A percentile compares a stretch with the other conserved stretches of the same genome.
Evolutionary conservation across 2,888 invertebrate genomes (phyloP).

Genomic region (Caenorhabditis sp.): DNA sequence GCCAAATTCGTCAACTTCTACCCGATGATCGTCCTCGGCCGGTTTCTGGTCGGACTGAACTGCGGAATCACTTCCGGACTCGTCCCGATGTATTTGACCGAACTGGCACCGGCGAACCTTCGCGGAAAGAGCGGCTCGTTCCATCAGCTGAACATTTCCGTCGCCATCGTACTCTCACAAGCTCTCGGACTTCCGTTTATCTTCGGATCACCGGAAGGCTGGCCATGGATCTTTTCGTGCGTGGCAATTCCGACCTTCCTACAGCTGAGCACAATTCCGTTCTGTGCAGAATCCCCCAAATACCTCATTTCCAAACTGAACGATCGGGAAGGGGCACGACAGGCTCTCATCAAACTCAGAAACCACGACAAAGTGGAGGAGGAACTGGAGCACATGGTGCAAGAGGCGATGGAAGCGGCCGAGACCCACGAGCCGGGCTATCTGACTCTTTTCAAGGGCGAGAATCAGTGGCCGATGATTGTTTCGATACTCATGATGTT

Average conservation of each 20-base stretch:
- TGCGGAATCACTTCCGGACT: slow-evolving; percentile 85
- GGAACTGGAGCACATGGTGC: slow-evolving; percentile 45
- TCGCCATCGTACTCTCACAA: slow-evolving; percentile 87
- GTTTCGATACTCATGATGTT: slow-evolving; percentile 89
- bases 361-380: slow-evolving; percentile 36
- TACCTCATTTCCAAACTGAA: slow-evolving; percentile 79
- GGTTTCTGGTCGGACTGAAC: slow-evolving; percentile 83
- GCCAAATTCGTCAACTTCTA: slow-evolving; percentile 82
- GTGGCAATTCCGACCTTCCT: slow-evolving; percentile 86
- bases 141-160: slow-evolving; percentile 91
- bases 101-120: slow-evolving; percentile 88
- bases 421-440: slow-evolving; percentile 30
- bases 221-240: slow-evolving; percentile 85
- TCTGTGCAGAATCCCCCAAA: slow-evolving; percentile 90
- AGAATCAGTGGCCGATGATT: slow-evolving; percentile 86
- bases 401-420: slow-evolving; percentile 16
- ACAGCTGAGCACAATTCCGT: slow-evolving; percentile 85
- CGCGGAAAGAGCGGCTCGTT: slow-evolving; percentile 90
- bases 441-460: slow-evolving; percentile 62
- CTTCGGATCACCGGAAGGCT: slow-evolving; percentile 85
- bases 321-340: slow-evolving; percentile 37
- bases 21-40: slow-evolving; percentile 45
- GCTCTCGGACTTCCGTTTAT: slow-evolving; percentile 84
- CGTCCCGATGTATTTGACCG: slow-evolving; percentile 90
- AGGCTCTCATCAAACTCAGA: slow-evolving; percentile 34